phyloP scores from a whole-genome alignment of 2,797 vertebrate genomes.

The Otolemur crassicaudatus region DNA sequence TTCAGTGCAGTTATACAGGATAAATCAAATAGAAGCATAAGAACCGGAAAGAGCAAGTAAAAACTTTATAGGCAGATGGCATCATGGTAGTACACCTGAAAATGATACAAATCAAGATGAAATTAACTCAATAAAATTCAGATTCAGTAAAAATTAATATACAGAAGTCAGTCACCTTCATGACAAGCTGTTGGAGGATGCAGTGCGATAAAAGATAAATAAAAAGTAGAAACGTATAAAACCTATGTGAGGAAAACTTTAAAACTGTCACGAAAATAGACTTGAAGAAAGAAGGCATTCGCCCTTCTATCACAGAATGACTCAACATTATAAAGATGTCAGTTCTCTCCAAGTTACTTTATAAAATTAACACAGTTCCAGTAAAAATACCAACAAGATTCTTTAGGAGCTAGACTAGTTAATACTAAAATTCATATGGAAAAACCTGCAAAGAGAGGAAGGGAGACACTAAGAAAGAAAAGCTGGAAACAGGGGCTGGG shows the following conservation, averaged over 20 bases:
- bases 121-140: conserved; percentile 43
- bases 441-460: neutral
- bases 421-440: neutral
- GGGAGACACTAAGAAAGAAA: neutral
- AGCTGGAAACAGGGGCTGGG: neutral
- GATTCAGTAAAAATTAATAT: neutral
- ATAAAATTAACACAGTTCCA: conserved; percentile 33
- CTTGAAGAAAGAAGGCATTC: neutral
- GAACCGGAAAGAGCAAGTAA: neutral
- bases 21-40: neutral
- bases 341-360: neutral
- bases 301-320: neutral
- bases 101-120: neutral
- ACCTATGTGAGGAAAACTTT: neutral
- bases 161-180: neutral
- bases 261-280: conserved; percentile 9
- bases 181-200: neutral
- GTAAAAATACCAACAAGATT: neutral
- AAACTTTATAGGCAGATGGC: neutral
- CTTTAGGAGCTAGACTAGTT: neutral
- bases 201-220: neutral
- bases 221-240: neutral
- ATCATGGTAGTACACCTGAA: neutral
- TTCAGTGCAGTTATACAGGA: neutral
- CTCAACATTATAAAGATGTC: neutral